These are phyloP conservation scores for Trinectes maculatus DNA, from an alignment of 2,113 vertebrate species.

Conservation along the genomic window DNA sequence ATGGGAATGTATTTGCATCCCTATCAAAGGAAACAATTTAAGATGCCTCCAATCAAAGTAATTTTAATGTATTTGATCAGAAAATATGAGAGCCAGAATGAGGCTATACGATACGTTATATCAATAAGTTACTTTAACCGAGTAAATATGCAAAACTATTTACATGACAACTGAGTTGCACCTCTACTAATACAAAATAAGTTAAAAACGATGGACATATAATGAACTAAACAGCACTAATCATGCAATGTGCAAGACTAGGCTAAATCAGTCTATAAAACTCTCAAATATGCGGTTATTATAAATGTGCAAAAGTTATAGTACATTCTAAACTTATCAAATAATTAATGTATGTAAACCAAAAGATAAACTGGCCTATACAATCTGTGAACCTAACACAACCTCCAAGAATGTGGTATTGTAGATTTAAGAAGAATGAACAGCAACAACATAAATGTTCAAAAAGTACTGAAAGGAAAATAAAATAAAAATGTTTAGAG, in stretches of 20 bases:
- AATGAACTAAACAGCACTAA: slow-evolving; percentile 15
- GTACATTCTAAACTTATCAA: slow-evolving; percentile 42
- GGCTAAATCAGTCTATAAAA: slow-evolving; percentile 12
- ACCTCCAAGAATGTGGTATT: background rate
- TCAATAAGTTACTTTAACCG: slow-evolving; percentile 50
- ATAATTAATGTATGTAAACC: slow-evolving; percentile 20
- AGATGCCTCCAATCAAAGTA: slow-evolving; percentile 18
- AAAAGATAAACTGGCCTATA: slow-evolving; percentile 37
- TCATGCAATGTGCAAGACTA: slow-evolving; percentile 37
- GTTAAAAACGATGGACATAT: slow-evolving; percentile 27
- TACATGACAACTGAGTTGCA: slow-evolving; percentile 23
- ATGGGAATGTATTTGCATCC: slow-evolving; percentile 34
- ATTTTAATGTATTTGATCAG: slow-evolving; percentile 21
- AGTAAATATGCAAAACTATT: slow-evolving; percentile 32
- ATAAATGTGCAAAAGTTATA: slow-evolving; percentile 45
- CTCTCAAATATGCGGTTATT: slow-evolving; percentile 21
- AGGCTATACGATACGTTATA: slow-evolving; percentile 19
- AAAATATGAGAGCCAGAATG: slow-evolving; percentile 21
- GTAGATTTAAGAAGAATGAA: slow-evolving; percentile 21
- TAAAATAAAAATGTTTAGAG: slow-evolving; percentile 30
- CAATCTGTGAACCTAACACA: slow-evolving; percentile 21
- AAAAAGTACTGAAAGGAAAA: background rate
- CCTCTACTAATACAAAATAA: slow-evolving; percentile 36
- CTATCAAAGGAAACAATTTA: slow-evolving; percentile 12
- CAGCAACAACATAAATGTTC: slow-evolving; percentile 4